Conservation (phyloP, 2,888 invertebrate genomes). For the Chloroclysta siterata region DNA sequence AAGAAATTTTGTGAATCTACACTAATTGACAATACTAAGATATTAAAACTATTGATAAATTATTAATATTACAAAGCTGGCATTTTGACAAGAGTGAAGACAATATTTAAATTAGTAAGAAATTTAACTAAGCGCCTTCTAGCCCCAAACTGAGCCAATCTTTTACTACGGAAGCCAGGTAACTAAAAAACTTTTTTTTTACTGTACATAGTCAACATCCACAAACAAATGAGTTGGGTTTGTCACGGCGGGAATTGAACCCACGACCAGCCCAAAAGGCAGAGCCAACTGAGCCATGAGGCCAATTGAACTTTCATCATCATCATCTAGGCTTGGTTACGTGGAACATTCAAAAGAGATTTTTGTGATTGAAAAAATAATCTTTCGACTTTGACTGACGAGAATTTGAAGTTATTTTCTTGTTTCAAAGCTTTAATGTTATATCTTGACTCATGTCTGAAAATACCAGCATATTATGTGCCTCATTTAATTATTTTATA, state of each 20-base stretch:
- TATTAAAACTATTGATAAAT: neutral
- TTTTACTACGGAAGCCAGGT: neutral
- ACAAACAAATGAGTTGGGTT: too few relatives aligned
- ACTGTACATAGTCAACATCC: too few relatives aligned
- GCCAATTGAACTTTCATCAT: too few relatives aligned
- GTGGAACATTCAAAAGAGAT: too few relatives aligned
- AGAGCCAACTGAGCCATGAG: too few relatives aligned
- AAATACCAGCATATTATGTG: slow-evolving; percentile 3
- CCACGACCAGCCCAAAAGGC: too few relatives aligned
- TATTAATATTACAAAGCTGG: neutral
- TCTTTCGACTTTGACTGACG: too few relatives aligned
- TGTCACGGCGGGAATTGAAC: too few relatives aligned
- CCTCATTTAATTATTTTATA: slow-evolving; percentile 14
- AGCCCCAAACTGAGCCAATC: neutral
- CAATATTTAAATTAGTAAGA: too few relatives aligned
- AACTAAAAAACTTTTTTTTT: neutral
- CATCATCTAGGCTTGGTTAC: too few relatives aligned
- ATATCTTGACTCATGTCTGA: neutral
- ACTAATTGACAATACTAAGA: neutral
- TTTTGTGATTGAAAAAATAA: too few relatives aligned
- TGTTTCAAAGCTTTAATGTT: neutral
- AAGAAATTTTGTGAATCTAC: neutral
- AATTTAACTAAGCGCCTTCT: neutral
- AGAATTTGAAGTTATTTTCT: neutral
- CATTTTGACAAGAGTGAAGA: neutral